Percentiles rank a stretch among this genome's conserved stretches.
Evolutionary conservation across 2,888 invertebrate species (phyloP).

Genomic region (Sinotaia quadrata): DNA sequence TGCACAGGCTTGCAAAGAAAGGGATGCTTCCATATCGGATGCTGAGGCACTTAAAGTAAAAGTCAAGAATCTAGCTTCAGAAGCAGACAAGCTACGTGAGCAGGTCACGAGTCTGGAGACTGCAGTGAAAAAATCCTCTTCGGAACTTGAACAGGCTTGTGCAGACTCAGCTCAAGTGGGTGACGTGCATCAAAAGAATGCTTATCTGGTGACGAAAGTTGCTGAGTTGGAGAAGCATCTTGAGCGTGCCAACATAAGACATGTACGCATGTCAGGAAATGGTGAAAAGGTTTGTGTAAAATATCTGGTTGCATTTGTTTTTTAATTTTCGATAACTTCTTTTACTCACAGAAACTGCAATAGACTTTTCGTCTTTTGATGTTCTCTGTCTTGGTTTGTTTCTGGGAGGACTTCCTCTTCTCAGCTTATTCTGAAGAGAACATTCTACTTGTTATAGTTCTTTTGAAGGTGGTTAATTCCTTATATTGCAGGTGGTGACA

Average conservation of each 20-base stretch:
- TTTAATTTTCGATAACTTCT: too few species aligned
- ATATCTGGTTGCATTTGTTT: too few species aligned
- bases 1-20: conserved; percentile 24
- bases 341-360: too few species aligned
- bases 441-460: too few species aligned
- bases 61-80: conserved; percentile 13
- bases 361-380: too few species aligned
- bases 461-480: too few species aligned
- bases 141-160: not conserved
- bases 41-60: conserved; percentile 35
- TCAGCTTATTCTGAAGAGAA: too few species aligned
- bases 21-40: conserved; percentile 18
- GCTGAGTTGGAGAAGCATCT: conserved; percentile 31
- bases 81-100: conserved; percentile 15
- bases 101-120: conserved; percentile 20
- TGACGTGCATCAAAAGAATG: conserved; percentile 37
- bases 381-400: too few species aligned
- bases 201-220: conserved; percentile 25
- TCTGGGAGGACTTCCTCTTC: too few species aligned
- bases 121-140: not conserved
- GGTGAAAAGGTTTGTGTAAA: not conserved
- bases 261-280: too few species aligned
- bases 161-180: not conserved
- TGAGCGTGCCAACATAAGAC: conserved; percentile 26
- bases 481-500: too few species aligned